phyloP scores from a whole-genome alignment of 1,140 invertebrate genomes.

The Oryctes rhinoceros region DNA sequence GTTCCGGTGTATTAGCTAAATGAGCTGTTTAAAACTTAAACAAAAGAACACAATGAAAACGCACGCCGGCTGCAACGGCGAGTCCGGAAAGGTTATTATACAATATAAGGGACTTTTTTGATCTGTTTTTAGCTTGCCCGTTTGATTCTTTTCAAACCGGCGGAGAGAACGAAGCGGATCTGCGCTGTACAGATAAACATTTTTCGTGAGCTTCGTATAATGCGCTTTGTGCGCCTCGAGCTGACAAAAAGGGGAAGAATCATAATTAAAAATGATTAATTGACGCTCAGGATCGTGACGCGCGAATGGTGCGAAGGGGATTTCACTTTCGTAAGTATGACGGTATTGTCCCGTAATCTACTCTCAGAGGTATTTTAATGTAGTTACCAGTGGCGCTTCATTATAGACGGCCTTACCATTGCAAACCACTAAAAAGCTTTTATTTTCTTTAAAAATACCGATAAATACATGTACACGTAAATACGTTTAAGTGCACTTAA shows the following conservation, averaged over 20 bases:
- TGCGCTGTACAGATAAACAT: not conserved
- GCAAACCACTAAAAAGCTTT: too few species aligned
- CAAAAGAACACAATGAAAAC: constrained; percentile 8
- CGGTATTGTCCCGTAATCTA: too few species aligned
- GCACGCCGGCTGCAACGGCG: not conserved
- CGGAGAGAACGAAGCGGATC: not conserved
- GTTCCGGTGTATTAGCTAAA: constrained; percentile 27
- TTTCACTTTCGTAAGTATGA: not conserved
- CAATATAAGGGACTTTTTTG: not conserved
- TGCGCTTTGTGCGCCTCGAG: not conserved
- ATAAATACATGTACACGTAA: too few species aligned
- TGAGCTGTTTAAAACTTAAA: constrained; percentile 26
- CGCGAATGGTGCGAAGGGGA: not conserved
- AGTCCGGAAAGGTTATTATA: constrained; percentile 1
- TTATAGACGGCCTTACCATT: too few species aligned
- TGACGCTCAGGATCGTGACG: not conserved
- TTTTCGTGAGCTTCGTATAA: not conserved
- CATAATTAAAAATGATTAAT: constrained; percentile 20
- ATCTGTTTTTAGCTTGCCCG: not conserved
- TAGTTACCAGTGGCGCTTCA: too few species aligned
- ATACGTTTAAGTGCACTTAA: too few species aligned
- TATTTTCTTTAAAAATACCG: too few species aligned
- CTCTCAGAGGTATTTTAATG: too few species aligned
- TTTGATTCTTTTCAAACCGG: not conserved
- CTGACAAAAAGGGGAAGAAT: constrained; percentile 2